phyloP scores from a whole-genome alignment of 1,140 invertebrate genomes.

The Drosophila athabasca region DNA sequence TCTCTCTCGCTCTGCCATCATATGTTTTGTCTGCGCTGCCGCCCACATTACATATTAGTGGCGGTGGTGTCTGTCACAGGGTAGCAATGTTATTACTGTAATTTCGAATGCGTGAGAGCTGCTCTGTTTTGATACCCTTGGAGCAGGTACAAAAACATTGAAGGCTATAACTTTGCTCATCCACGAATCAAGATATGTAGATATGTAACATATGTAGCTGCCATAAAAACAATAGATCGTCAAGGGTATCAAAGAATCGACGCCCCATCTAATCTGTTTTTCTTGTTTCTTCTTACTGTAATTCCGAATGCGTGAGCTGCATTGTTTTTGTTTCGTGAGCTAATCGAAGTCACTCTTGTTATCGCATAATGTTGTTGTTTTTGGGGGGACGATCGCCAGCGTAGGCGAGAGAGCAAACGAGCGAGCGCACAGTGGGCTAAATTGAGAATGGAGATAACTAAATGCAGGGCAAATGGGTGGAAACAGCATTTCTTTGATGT shows the following conservation, averaged over 20 bases:
- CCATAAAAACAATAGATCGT: too few species aligned
- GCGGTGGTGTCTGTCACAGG: too few species aligned
- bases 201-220: too few species aligned
- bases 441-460: too few species aligned
- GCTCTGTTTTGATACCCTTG: too few species aligned
- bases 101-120: too few species aligned
- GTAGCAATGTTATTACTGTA: too few species aligned
- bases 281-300: slow-evolving; percentile 33
- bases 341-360: slow-evolving; percentile 71
- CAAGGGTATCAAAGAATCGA: not conserved
- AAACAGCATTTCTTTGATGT: too few species aligned
- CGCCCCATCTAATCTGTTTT: slow-evolving; percentile 32
- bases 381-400: slow-evolving; percentile 40
- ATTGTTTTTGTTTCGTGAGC: slow-evolving; percentile 47
- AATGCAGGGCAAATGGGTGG: too few species aligned
- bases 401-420: slow-evolving; percentile 29
- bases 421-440: not conserved
- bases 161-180: too few species aligned
- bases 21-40: slow-evolving; percentile 50
- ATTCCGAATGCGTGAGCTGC: slow-evolving; percentile 34
- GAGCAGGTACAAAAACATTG: too few species aligned
- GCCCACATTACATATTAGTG: slow-evolving; percentile 27
- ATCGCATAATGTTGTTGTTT: slow-evolving; percentile 50
- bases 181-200: too few species aligned
- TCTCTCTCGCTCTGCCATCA: slow-evolving; percentile 33